Percentiles rank a stretch among this genome's conserved stretches.
phyloP scores from a whole-genome alignment of 2,113 vertebrate species.

The Peromyscus polionotus region DNA sequence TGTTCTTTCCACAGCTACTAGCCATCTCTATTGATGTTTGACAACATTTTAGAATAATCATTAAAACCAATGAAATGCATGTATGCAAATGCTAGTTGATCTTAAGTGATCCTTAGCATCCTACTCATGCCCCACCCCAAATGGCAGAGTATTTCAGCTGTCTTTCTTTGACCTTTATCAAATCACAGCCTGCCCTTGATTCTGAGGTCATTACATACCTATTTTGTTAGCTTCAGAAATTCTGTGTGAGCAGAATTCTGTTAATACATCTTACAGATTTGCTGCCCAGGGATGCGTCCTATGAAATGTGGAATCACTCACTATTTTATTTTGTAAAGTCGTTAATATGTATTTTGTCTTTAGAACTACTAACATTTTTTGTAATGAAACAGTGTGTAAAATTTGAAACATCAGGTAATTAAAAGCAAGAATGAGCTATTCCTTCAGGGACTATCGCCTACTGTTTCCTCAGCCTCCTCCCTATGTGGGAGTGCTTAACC shows the following conservation, averaged over 20 bases:
- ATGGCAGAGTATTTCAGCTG: neutral
- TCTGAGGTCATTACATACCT: neutral
- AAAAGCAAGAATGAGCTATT: slow-evolving; percentile 36
- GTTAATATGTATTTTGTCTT: neutral
- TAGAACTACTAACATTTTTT: neutral
- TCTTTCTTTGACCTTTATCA: slow-evolving; percentile 43
- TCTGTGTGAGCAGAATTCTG: neutral
- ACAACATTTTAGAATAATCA: slow-evolving; percentile 49
- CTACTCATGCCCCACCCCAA: neutral
- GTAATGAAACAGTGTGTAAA: slow-evolving; percentile 34
- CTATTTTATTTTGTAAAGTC: neutral
- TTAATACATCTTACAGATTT: slow-evolving; percentile 44
- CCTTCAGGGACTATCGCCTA: neutral
- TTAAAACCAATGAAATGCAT: slow-evolving; percentile 22
- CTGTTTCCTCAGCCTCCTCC: neutral
- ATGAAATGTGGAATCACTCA: slow-evolving; percentile 19
- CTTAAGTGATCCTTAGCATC: slow-evolving; percentile 29
- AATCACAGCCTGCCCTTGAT: neutral
- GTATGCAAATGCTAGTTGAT: slow-evolving; percentile 5
- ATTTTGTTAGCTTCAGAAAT: slow-evolving; percentile 43
- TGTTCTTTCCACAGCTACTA: neutral
- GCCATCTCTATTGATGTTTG: neutral
- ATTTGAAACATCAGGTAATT: slow-evolving; percentile 50
- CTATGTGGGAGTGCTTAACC: neutral
- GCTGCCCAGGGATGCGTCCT: neutral